Evolutionary conservation across 2,113 vertebrate genomes (phyloP), one percentile per base, ranked within the genome.

Genomic region (Merops nubicus): DNA sequence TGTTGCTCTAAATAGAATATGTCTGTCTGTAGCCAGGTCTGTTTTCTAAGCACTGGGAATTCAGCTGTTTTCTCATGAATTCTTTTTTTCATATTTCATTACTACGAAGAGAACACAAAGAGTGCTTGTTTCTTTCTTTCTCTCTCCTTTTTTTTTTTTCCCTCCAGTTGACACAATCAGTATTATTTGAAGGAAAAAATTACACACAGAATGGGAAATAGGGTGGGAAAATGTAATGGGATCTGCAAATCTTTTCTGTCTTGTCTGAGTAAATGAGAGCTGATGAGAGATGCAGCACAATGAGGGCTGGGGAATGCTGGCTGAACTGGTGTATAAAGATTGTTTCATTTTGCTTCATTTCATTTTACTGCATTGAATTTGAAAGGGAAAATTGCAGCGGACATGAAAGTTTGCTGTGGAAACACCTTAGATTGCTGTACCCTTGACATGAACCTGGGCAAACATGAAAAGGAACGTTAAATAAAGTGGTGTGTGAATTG

Each of bases 211-310:
- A 95, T 95, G 88, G 75, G 51, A 97, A 82, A 96, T 64, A 94
- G 93, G 91, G 63, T 96, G 93, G 88, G 88, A 96, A 97, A 96
- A 97, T 96, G 72, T 97, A 97, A 97, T 97, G 94, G 97, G 97
- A 93, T 96, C 93, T 96, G 77, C 84, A 96, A 97, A 96, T 80
- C n/a, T 94, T 97, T 97, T 97, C 92, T 97, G 84, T 95, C 82
- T 97, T 96, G 86, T 82, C 92, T 97, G 97, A 97, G 96, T 97
- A 98, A 97, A 97, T 97, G 97, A 97, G 95, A 96, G 93, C 94
- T 97, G 90, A 95, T 97, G 97, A 98, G 88, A 95, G 87, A 77
- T 91, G 89, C 77, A 91, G 85, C 89, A 95, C 88, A 97, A 91
- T 97, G 95, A 96, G 68, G 91, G 77, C 94, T 96, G 57, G 82